Base-by-base conservation (phyloP, 2,113 vertebrate genomes). In the Heterotilapia buettikoferi region DNA sequence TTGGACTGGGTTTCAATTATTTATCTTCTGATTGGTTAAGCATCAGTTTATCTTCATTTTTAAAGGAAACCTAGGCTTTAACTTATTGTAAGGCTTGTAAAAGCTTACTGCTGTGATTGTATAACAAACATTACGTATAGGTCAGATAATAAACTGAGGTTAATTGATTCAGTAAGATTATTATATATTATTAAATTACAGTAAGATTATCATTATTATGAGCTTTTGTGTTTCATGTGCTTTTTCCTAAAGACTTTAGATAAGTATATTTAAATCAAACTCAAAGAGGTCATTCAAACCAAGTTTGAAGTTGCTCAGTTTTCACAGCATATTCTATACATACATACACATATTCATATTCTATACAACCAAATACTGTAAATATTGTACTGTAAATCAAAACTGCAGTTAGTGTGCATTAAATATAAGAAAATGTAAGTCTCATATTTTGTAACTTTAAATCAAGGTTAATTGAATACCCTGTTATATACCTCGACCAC, bases 151-250 rank as follows among this genome's bases (percentile, higher is more conserved):
- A 45, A 73, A 45, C 0, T 10, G 12, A 76, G 68, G 3, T 19
- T 76, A 18, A 71, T 43, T 26, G 66, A 71, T 71, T 6, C n/a
- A 43, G n/a, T 16, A 43, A 71, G 36, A 71, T 24, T 43, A 9
- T 71, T 43, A 71, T 40, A 71, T 24, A 9, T 9, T 11, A n/a
- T 63, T 63, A 36, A 19, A n/a, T n/a, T 66, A 12, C 31, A 36
- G 1, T 66, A 66, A 3, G 6, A 5, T 1, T n/a, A 7, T 66
- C 61, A 71, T 40, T 68, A 68, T 38, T 68, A 21, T 68, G 36
- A 68, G 63, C 12, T 14, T 68, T 68, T 68, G 33, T 68, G 0
- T 43, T 43, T 18, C 68, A 45, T 24, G 24, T 26, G 13, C 0
- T 73, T 16, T 68, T 68, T 0, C 10, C 33, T 68, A 45, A 73